phyloP scores from a whole-genome alignment of 1,140 invertebrate species.

The Phthorimaea operculella region DNA sequence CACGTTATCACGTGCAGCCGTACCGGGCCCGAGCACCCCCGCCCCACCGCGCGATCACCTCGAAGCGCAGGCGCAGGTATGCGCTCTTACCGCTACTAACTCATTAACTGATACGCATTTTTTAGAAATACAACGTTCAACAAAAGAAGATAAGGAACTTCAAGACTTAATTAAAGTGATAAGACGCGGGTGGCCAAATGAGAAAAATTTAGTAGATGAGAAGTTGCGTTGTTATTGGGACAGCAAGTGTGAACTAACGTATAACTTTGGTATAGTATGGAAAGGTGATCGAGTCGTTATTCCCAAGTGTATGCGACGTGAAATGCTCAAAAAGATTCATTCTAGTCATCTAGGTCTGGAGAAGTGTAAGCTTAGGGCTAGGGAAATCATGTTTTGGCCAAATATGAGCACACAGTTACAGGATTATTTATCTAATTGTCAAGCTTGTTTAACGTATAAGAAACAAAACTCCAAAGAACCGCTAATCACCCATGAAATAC shows the following conservation, averaged over 20 bases:
- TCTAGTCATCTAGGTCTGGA: conserved; percentile 6
- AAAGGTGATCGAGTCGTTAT: conserved; percentile 15
- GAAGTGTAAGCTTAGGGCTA: conserved; percentile 8
- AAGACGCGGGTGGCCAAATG: conserved; percentile 7
- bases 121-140: background rate
- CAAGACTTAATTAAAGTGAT: conserved; percentile 11
- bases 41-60: background rate
- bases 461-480: conserved; percentile 30
- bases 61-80: conserved; percentile 3
- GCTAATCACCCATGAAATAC: conserved; percentile 31
- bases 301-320: conserved; percentile 23
- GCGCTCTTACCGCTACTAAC: background rate
- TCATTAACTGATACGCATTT: conserved; percentile 4
- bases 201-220: background rate
- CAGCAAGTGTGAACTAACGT: conserved; percentile 22
- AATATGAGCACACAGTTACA: conserved; percentile 11
- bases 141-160: conserved; percentile 2
- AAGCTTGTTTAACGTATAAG: conserved; percentile 9
- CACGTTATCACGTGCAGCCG: conserved; percentile 6
- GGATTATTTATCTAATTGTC: conserved; percentile 11
- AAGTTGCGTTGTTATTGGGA: conserved; percentile 10
- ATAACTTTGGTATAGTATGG: conserved; percentile 30
- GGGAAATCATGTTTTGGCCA: conserved; percentile 11
- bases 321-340: conserved; percentile 27
- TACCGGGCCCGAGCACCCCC: background rate